Base-by-base conservation (phyloP, 2,113 vertebrate species). In the Pitta sordida region DNA sequence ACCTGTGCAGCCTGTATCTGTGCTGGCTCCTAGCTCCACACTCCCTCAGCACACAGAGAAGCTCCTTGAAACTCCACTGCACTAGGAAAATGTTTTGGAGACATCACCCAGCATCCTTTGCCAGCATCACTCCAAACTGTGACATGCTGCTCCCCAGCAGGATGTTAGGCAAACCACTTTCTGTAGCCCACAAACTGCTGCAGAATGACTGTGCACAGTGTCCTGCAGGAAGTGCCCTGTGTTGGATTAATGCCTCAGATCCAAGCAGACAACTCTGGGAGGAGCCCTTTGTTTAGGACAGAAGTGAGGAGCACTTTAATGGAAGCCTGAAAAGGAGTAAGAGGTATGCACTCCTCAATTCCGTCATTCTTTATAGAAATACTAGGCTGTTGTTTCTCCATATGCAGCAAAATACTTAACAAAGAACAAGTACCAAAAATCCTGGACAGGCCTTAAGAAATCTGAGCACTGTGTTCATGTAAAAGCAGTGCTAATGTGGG, bases 391-490 rank as follows among this genome's bases (percentile, higher is more conserved):
- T 82, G 64, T 60, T 43, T 37, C 56, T 58, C 30, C 36, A 53
- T 26, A 23, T 36, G 39, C 9, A 64, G 59, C 48, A 83, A 60
- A 86, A 49, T 19, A 24, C 26, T 64, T 41, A 26, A n/a, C 49
- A 55, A 69, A 86, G 71, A 86, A 39, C 11, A 80, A 60, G 24
- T 30, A 56, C 36, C 69, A 65, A 80, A 92, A 62, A 62, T 44
- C 59, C 32, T 48, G 36, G 41, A 56, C 21, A 81, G 37, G 32
- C 9, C 55, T 53, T 43, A 49, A 73, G n/a, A 73, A 73, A 86
- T 65, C 39, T 80, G 59, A 52, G 55, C 2, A 0, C 60, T 59
- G 44, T 9, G 0, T 52, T 80, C 41, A n/a, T 3, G 1, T n/a
- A 39, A 83, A 88, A 71, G 41, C 23, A 69, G 53, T 56, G 58